Evolutionary conservation across 2,797 vertebrate genomes (phyloP).

Genomic region (Dendrocincla fuliginosa): DNA sequence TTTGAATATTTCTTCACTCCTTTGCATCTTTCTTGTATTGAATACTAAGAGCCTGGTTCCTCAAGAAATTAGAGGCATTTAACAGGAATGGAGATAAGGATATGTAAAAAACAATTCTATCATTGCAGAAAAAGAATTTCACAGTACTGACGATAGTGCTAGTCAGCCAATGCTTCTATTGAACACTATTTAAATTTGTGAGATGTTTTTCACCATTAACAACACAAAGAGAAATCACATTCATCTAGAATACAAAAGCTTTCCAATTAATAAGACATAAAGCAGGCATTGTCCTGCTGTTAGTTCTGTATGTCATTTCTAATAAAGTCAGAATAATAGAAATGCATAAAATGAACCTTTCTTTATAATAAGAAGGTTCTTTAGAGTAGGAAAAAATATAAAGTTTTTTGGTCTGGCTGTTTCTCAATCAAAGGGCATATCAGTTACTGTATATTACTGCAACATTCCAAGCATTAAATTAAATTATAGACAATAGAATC

Average conservation of each 20-base stretch:
- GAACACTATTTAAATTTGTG: background rate
- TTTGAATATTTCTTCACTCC: background rate
- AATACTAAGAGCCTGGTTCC: background rate
- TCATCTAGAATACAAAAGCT: background rate
- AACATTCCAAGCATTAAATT: constrained; percentile 62
- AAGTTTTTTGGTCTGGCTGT: background rate
- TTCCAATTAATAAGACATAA: background rate
- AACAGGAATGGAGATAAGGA: background rate
- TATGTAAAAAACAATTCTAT: background rate
- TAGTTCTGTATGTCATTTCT: background rate
- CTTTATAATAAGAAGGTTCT: background rate
- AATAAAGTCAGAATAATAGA: background rate
- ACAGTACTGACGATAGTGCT: background rate
- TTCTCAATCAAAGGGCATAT: constrained; percentile 46
- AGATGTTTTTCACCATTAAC: background rate
- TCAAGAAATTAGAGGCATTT: background rate
- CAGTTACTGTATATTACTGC: constrained; percentile 38
- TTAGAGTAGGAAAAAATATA: background rate
- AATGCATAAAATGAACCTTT: background rate
- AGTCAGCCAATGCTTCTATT: background rate
- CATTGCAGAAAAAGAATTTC: background rate
- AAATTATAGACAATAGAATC: constrained; percentile 58
- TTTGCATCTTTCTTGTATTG: background rate
- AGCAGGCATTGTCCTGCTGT: background rate
- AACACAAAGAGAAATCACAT: background rate